A percentile compares a stretch with the other conserved stretches of the same genome.
Evolutionary conservation across 2,888 invertebrate species (phyloP).

Genomic region (Aleiodes leptofemur): DNA sequence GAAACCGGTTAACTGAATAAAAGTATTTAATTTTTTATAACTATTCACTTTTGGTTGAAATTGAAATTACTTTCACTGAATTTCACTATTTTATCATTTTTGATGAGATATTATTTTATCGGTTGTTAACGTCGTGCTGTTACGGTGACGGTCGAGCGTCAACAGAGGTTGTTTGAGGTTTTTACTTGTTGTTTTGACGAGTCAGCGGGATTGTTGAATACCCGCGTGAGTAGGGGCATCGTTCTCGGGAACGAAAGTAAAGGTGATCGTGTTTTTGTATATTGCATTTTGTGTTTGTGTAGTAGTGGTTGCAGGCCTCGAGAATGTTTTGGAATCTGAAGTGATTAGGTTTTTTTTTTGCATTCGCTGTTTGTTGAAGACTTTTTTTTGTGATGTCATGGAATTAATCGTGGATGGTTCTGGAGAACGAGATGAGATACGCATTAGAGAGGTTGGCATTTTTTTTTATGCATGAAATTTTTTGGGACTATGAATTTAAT

Average conservation of each 20-base stretch:
- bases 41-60: too few relatives aligned
- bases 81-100: neutral
- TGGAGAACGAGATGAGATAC: too few relatives aligned
- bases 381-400: too few relatives aligned
- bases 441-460: too few relatives aligned
- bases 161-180: constrained; percentile 45
- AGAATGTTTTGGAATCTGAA: constrained; percentile 50
- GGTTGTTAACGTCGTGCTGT: constrained; percentile 39
- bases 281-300: constrained; percentile 45
- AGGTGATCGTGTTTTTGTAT: constrained; percentile 59
- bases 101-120: neutral
- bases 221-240: constrained; percentile 39
- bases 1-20: constrained; percentile 5
- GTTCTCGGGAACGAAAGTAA: constrained; percentile 52
- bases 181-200: constrained; percentile 58
- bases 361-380: neutral
- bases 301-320: constrained; percentile 40
- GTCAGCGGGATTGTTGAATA: constrained; percentile 59
- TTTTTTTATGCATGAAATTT: too few relatives aligned
- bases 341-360: constrained; percentile 49
- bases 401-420: too few relatives aligned
- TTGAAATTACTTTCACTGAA: too few relatives aligned
- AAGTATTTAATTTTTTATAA: too few relatives aligned
- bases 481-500: too few relatives aligned
- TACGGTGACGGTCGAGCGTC: constrained; percentile 53